These are phyloP conservation scores for Tor tambroides DNA, from an alignment of 2,113 vertebrate genomes.

Conservation along the genomic window DNA sequence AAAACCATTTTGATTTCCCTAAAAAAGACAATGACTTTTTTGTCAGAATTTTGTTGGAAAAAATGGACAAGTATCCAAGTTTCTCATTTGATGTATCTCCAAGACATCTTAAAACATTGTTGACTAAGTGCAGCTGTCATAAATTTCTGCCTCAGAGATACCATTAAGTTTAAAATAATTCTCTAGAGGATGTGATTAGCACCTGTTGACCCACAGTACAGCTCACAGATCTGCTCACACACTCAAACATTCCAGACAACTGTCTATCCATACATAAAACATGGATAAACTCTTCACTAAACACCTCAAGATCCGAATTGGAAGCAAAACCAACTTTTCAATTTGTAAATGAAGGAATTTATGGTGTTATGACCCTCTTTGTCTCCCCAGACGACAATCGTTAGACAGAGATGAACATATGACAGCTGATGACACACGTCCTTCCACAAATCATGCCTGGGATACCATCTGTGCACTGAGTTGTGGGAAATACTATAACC, in stretches of 20 bases:
- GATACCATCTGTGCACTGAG: conserved; percentile 33
- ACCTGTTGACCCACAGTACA: not conserved
- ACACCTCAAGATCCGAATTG: not conserved
- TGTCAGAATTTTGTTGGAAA: not conserved
- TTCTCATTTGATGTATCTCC: not conserved
- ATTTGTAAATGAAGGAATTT: not conserved
- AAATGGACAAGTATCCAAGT: not conserved
- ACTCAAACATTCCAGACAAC: not conserved
- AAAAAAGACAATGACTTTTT: not conserved
- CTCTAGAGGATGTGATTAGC: not conserved
- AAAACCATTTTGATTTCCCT: not conserved
- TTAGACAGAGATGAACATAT: conserved; percentile 6
- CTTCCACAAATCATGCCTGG: conserved; percentile 42
- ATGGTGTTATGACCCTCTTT: not conserved
- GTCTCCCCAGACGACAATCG: not conserved
- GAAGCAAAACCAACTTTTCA: not conserved
- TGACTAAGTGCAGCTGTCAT: not conserved
- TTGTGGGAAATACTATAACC: conserved; percentile 32
- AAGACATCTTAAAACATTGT: not conserved
- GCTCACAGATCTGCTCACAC: not conserved
- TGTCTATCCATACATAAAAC: not conserved
- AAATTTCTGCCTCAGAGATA: not conserved
- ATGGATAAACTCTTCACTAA: not conserved
- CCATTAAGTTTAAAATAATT: not conserved
- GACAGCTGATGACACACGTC: conserved; percentile 53